Base-by-base conservation (phyloP, 2,113 vertebrate genomes). In the Tricholaema leucomelas region DNA sequence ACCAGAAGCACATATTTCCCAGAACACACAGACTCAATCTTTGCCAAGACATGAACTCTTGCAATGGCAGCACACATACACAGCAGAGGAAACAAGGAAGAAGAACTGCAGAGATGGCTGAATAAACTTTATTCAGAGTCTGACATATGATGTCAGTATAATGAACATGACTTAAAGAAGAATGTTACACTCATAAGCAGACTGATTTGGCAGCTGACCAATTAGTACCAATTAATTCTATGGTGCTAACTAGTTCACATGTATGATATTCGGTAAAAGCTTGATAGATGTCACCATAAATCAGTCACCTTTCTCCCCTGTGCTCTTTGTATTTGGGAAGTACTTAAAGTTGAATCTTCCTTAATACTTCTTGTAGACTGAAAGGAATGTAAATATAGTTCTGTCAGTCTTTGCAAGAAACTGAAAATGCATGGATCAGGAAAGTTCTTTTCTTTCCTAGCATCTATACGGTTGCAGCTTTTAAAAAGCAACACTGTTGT, bases 201-300 rank as follows among this genome's bases (percentile, higher is more conserved):
- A 94, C 84, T 92, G 88, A 96, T 48, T 90, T 97, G 96, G 93
- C 95, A 97, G 77, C n/a, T 96, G 94, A 95, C 93, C 97, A 97
- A 96, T 97, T 95, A 97, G 72, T 89, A 97, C 80, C 95, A 88
- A 91, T 97, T 96, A 94, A 96, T 97, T 97, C 97, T 94, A 96
- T 9, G 84, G 86, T 83, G 81, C 89, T 94, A 96, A 88, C 80
- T 96, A 97, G 81, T 95, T 97, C 92, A 97, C 76, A 93, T 21
- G 42, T 95, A 95, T 30, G 73, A 95, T 94, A 93, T 92, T 96
- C 91, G 96, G 87, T 95, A 96, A 97, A 96, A 88, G 35, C 91
- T 95, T 95, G 94, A 96, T 85, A 94, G 84, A 95, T 91, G 93
- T 96, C 85, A 95, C 50, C 75, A 85, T 93, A 96, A 97, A 97